phyloP scores from a whole-genome alignment of 2,888 invertebrate species.

The Homarus gammarus region DNA sequence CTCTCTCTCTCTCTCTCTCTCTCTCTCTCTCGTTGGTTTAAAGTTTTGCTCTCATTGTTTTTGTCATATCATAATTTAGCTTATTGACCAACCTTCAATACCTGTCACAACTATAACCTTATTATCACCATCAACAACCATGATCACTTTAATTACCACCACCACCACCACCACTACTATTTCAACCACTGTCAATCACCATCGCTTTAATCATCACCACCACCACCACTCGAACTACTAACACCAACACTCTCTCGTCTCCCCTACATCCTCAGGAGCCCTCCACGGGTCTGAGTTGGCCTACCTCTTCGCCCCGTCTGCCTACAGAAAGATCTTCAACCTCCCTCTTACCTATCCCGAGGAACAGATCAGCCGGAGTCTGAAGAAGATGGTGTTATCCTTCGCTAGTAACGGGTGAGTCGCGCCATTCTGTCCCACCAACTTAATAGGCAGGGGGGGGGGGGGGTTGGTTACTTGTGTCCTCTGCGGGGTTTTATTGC shows the following conservation, averaged over 20 bases:
- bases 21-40: not conserved
- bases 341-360: constrained; percentile 57
- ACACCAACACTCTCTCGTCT: not conserved
- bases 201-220: not conserved
- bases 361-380: constrained; percentile 42
- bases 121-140: too few species aligned
- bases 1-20: not conserved
- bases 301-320: constrained; percentile 64
- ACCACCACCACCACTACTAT: not conserved
- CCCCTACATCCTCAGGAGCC: constrained; percentile 21
- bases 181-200: not conserved
- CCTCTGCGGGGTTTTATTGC: too few species aligned
- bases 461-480: too few species aligned
- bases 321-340: constrained; percentile 50
- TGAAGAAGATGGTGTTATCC: constrained; percentile 62
- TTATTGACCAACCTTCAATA: too few species aligned
- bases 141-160: not conserved
- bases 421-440: not conserved
- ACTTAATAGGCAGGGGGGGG: too few species aligned
- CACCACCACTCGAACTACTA: not conserved
- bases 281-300: constrained; percentile 64
- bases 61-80: too few species aligned
- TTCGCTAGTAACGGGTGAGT: constrained; percentile 60
- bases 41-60: too few species aligned
- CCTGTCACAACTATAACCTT: too few species aligned